Conservation (phyloP, 2,888 invertebrate genomes). For the Conchocele bisecta region DNA sequence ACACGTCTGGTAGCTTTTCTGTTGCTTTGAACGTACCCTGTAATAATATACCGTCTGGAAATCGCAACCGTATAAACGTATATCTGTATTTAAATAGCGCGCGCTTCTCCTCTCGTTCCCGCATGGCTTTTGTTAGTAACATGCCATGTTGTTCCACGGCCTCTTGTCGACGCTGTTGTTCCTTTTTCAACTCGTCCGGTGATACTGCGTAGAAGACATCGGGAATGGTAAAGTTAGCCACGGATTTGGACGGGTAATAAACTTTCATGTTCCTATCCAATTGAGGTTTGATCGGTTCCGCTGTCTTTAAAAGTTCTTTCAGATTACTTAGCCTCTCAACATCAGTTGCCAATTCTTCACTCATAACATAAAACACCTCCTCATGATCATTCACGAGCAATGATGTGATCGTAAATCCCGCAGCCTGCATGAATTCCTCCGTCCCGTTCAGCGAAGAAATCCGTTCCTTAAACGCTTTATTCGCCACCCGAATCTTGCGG, state of each 20-base stretch:
- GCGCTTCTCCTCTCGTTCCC: constrained; percentile 93
- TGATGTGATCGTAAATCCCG: constrained; percentile 88
- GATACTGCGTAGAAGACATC: constrained; percentile 92
- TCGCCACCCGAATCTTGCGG: constrained; percentile 93
- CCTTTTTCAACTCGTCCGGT: constrained; percentile 92
- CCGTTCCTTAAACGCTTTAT: constrained; percentile 91
- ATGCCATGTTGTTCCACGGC: constrained; percentile 91
- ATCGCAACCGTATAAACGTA: constrained; percentile 92
- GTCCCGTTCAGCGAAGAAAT: constrained; percentile 92
- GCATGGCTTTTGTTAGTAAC: constrained; percentile 96
- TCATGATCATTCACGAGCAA: constrained; percentile 74
- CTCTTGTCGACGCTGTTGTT: constrained; percentile 85
- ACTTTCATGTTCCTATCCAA: constrained; percentile 87
- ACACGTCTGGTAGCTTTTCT: constrained; percentile 89
- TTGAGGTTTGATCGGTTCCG: constrained; percentile 92
- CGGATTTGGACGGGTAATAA: constrained; percentile 66
- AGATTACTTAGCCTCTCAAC: constrained; percentile 85
- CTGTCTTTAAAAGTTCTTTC: constrained; percentile 90
- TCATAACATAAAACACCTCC: constrained; percentile 84
- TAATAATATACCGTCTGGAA: constrained; percentile 87
- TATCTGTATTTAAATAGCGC: constrained; percentile 89
- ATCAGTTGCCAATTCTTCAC: constrained; percentile 70
- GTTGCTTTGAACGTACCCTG: constrained; percentile 95
- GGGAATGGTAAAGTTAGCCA: constrained; percentile 87
- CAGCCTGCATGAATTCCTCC: constrained; percentile 90